Conservation (phyloP, 2,113 vertebrate species). For the Lates calcarifer region DNA sequence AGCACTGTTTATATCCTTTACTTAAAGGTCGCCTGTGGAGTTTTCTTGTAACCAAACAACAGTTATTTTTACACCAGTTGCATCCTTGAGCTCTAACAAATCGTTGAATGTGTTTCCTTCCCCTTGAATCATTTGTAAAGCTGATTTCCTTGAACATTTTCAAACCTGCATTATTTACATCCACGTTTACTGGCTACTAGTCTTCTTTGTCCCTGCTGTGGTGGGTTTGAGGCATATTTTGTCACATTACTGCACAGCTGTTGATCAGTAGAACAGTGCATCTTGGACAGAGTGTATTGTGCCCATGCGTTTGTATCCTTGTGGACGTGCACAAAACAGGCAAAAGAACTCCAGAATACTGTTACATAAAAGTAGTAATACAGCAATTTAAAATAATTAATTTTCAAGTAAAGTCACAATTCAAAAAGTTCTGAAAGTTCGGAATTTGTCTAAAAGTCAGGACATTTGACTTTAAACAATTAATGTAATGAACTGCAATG, state of each 20-base stretch:
- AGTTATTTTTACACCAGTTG: background rate
- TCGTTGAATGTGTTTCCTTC: no score
- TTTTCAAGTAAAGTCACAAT: no score
- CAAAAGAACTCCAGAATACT: no score
- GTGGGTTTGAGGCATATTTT: background rate
- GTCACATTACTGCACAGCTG: background rate
- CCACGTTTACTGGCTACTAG: background rate
- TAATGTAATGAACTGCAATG: background rate
- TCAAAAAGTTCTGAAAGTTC: no score
- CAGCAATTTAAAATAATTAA: background rate
- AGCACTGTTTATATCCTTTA: slow-evolving; percentile 1
- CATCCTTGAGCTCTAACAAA: background rate
- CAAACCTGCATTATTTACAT: background rate
- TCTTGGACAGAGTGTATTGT: background rate
- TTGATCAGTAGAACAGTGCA: background rate
- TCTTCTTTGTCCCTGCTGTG: background rate
- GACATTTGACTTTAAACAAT: no score
- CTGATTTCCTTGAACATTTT: background rate
- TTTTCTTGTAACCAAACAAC: background rate
- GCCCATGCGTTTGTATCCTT: no score
- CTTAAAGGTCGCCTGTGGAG: background rate
- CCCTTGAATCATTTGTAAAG: background rate
- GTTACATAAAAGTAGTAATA: background rate
- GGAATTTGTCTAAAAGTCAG: no score
- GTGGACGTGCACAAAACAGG: no score